Evolutionary conservation across 2,797 vertebrate species (phyloP).

Genomic region (Sebastes vulpes): DNA sequence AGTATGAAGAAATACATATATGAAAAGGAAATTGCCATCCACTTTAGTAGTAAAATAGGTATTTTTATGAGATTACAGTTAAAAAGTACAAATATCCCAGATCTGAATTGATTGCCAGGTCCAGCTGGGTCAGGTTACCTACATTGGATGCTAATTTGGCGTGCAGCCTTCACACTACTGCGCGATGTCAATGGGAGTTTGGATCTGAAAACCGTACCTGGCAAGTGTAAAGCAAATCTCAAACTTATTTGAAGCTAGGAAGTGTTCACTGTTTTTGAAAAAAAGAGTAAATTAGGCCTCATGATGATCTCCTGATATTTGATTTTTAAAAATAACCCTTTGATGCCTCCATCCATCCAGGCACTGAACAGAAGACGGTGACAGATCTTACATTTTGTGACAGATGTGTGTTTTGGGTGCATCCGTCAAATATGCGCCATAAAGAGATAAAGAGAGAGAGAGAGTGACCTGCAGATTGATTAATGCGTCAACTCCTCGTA

Average conservation of each 20-base stretch:
- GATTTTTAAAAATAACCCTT: constrained; percentile 21
- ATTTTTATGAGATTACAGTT: neutral
- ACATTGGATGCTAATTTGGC: constrained; percentile 26
- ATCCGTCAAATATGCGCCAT: constrained; percentile 30
- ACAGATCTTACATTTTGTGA: constrained; percentile 25
- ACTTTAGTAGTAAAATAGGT: neutral
- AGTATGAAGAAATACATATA: neutral
- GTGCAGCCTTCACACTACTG: neutral
- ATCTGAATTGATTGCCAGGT: neutral
- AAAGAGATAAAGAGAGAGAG: constrained; percentile 19
- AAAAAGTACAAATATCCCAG: neutral
- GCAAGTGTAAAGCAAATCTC: constrained; percentile 5
- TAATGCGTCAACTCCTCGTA: constrained; percentile 3
- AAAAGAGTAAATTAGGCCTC: constrained; percentile 3
- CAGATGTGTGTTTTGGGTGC: constrained; percentile 28
- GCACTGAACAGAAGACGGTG: neutral
- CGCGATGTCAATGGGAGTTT: neutral
- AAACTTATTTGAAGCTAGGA: neutral
- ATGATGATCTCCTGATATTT: constrained; percentile 15
- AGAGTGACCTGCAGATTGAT: constrained; percentile 32
- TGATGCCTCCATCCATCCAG: neutral
- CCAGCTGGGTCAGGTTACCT: constrained; percentile 24
- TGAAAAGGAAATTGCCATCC: neutral
- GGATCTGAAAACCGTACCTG: constrained; percentile 20
- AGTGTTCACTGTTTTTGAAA: neutral